A percentile compares a stretch with the other conserved stretches of the same genome.
These are phyloP conservation scores for Cladopsammia gracilis DNA, from an alignment of 64 coral and sea anemone species.

Conservation along the genomic window DNA sequence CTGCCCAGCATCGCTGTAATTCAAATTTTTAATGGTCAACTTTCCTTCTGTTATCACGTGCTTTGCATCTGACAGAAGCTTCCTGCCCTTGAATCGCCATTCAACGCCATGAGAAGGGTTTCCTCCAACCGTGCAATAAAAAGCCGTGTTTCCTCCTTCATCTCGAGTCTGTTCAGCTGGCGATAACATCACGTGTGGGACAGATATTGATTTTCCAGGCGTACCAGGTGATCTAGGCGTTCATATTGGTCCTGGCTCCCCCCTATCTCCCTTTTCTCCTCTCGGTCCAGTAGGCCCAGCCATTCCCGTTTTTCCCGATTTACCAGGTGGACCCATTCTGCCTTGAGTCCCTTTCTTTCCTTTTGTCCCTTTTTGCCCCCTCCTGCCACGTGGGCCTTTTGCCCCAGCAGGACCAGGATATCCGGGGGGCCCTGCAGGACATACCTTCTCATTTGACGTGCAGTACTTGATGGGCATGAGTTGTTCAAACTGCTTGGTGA, in stretches of 20 bases:
- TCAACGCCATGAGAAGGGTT: conserved; percentile 7
- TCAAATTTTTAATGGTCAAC: not conserved
- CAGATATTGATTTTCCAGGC: conserved; percentile 1
- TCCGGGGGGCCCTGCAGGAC: no score
- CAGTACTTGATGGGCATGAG: no score
- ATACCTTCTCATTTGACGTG: no score
- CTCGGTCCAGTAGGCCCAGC: not conserved
- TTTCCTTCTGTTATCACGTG: not conserved
- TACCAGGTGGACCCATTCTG: no score
- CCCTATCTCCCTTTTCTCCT: no score
- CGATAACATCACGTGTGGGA: not conserved
- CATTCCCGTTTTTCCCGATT: no score
- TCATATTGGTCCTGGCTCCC: conserved; percentile 5
- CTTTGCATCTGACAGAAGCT: not conserved
- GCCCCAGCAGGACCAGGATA: no score
- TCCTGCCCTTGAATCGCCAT: conserved; percentile 5
- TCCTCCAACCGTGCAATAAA: conserved; percentile 39
- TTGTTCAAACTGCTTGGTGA: no score
- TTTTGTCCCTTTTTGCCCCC: no score
- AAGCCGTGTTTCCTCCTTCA: not conserved
- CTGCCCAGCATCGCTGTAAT: not conserved
- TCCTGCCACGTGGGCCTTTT: no score
- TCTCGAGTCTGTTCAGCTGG: not conserved
- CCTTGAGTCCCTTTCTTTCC: no score
- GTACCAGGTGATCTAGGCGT: not conserved